Base-by-base conservation (phyloP, 2,797 vertebrate genomes). In the Taeniopygia guttata region DNA sequence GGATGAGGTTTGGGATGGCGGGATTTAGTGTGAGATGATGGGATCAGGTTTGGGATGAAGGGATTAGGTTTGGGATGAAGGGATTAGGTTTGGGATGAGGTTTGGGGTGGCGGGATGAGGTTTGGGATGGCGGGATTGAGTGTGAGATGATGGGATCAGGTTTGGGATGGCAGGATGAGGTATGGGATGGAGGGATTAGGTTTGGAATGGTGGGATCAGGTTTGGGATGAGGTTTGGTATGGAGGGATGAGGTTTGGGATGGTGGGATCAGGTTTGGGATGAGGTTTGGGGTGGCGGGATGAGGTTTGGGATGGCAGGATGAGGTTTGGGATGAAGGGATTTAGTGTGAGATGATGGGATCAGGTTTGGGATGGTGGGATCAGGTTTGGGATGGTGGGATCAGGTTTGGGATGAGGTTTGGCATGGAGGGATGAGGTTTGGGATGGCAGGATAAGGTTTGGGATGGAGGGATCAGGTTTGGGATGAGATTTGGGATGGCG, bases 141-240 rank as follows among this genome's bases (percentile, higher is more conserved):
- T n/a, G n/a, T n/a, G n/a, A n/a, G n/a, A n/a, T n/a, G n/a, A n/a
- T n/a, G n/a, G n/a, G n/a, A n/a, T n/a, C n/a, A n/a, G 46, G n/a
- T 32, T 0, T 1, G 5, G 36, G 16, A 7, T 52, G 0, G 14
- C 0, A 0, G 46, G n/a, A 16, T 34, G 1, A 2, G 23, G 7
- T 66, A 34, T 48, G 43, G 29, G 20, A 43, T 32, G 20, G 20
- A 0, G 2, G 30, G 42, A 25, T 45, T 2, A n/a, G n/a, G 11
- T 64, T 64, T 34, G 43, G 62, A 21, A n/a, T n/a, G 4, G 11
- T 0, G 0, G 60, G 18, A 15, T 29, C 1, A 10, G 9, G 9
- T 62, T 21, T 38, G 34, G 38, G 16, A 38, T 36, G 22, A 15
- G 26, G 3, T 60, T 29, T 67, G 32, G 43, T 43, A 18, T 45